Evolutionary conservation across 2,797 vertebrate species (phyloP).

Genomic region (Crax fasciolata): DNA sequence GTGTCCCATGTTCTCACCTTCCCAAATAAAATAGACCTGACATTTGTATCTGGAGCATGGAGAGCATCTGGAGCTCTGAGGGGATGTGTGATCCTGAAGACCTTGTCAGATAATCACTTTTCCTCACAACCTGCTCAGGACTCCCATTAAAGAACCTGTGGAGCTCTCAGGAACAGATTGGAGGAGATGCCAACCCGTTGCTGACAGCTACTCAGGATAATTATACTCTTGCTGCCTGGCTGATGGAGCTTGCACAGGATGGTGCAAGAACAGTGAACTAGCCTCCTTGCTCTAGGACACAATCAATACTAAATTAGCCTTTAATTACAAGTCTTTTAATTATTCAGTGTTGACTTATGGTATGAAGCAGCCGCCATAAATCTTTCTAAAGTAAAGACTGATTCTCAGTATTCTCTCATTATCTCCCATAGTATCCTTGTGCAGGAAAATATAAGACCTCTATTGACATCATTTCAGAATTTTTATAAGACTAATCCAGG

Average conservation of each 20-base stretch:
- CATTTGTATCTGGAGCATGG: neutral
- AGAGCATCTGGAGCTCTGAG: neutral
- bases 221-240: neutral
- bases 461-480: slow-evolving; percentile 46
- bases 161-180: slow-evolving; percentile 15
- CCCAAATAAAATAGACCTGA: neutral
- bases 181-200: slow-evolving; percentile 36
- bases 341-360: slow-evolving; percentile 84
- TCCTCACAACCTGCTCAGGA: neutral
- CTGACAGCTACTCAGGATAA: slow-evolving; percentile 9
- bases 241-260: slow-evolving; percentile 5
- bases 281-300: slow-evolving; percentile 72
- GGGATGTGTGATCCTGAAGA: neutral
- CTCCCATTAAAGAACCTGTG: slow-evolving; percentile 15
- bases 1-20: neutral
- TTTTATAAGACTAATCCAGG: slow-evolving; percentile 51
- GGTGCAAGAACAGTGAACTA: neutral
- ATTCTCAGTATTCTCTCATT: slow-evolving; percentile 18
- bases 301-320: slow-evolving; percentile 85
- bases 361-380: slow-evolving; percentile 75
- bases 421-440: neutral
- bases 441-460: slow-evolving; percentile 26
- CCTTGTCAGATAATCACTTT: slow-evolving; percentile 4
- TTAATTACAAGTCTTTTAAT: slow-evolving; percentile 86
- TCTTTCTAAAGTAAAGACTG: slow-evolving; percentile 48